Base-by-base conservation (phyloP, 2,113 vertebrate species). In the Ochotona princeps region DNA sequence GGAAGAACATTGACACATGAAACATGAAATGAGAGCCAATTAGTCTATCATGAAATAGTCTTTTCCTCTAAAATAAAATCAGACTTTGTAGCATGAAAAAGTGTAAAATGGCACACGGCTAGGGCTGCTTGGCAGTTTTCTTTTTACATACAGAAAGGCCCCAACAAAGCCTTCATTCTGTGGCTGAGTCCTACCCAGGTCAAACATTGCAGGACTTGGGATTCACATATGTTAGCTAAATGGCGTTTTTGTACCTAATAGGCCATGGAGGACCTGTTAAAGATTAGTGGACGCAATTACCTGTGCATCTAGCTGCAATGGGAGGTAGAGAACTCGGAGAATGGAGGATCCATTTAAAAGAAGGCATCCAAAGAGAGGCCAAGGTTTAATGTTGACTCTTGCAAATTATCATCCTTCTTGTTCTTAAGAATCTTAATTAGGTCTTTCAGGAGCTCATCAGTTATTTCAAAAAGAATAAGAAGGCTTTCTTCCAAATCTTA, bases 381-480 rank as follows among this genome's bases (percentile, higher is more conserved):
- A 38, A 78, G 49, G 35, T 51, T 72, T 73, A 38, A 8, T 65
- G 54, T 78, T 73, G 57, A 80, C n/a, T 75, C 54, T 72, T 81
- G 28, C 49, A 94, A 79, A 85, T 93, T 57, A 20, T 80, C 9
- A 35, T 28, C 14, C 2, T 70, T 25, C 51, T 79, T 74, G 13
- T 84, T 66, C 57, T 61, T 7, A 15, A 26, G 28, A 75, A 83
- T 92, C 88, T 75, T 80, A 92, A 83, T 95, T 83, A 82, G 61
- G 38, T 84, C 87, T 87, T 89, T 79, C 26, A 83, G 81, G 67
- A 83, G 57, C 57, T 67, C 83, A 26, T 88, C 88, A 73, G 72
- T 91, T 89, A 84, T 72, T 57, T 81, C 84, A 70, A 75, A 86
- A 32, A 86, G 76, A 82, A 83, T 87, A 57, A 89, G 74, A 84